These are phyloP conservation scores for Fundulus diaphanus DNA, from an alignment of 2,797 vertebrate genomes.

Conservation along the genomic window DNA sequence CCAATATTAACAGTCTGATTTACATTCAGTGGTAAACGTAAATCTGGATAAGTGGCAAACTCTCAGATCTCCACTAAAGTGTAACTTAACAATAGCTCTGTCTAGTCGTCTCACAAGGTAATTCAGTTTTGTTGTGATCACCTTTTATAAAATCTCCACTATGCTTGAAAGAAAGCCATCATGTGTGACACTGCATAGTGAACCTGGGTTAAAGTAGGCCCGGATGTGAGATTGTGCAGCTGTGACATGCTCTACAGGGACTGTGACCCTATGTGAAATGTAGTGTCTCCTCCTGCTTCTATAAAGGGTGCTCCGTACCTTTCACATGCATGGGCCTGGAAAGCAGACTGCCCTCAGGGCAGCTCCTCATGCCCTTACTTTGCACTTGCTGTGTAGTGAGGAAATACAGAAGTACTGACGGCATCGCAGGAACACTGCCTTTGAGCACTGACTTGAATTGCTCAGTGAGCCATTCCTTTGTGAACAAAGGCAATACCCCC, in stretches of 20 bases:
- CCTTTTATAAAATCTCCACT: conserved; percentile 75
- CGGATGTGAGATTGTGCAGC: conserved; percentile 56
- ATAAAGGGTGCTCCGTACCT: conserved; percentile 46
- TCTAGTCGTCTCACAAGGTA: conserved; percentile 19
- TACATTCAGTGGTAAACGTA: no score
- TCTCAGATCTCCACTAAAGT: background rate
- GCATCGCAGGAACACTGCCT: conserved; percentile 68
- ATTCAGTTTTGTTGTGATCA: conserved; percentile 19
- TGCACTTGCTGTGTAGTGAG: conserved; percentile 68
- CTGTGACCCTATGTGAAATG: conserved; percentile 57
- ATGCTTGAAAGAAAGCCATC: conserved; percentile 61
- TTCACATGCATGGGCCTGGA: conserved; percentile 65
- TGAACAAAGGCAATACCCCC: conserved; percentile 66
- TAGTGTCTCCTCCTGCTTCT: conserved; percentile 33
- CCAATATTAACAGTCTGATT: background rate
- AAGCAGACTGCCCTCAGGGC: conserved; percentile 65
- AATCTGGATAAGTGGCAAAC: no score
- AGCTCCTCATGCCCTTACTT: conserved; percentile 80
- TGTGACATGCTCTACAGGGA: conserved; percentile 74
- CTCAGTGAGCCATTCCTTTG: conserved; percentile 20
- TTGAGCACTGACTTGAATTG: conserved; percentile 37
- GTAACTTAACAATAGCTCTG: conserved; percentile 12
- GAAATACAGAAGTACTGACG: conserved; percentile 66
- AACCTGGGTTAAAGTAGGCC: conserved; percentile 31
- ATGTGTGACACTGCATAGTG: conserved; percentile 24